Evolutionary conservation across 2,888 invertebrate genomes (phyloP), one percentile per base, ranked within the genome.

Genomic region (Caenorhabditis zanzibari): DNA sequence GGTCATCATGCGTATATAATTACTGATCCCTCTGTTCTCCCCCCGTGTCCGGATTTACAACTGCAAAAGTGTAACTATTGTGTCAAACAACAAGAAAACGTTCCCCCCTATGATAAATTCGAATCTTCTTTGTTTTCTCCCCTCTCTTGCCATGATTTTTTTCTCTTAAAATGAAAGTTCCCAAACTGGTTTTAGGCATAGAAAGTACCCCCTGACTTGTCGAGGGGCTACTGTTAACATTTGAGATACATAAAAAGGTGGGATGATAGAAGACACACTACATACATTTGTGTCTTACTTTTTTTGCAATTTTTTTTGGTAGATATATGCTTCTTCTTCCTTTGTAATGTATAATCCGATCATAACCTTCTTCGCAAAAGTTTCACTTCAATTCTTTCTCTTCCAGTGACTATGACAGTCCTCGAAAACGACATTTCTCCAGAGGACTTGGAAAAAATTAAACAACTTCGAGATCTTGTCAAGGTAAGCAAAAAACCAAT

Each of bases 391-490:
- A 58, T 2, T 58, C n/a, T 35, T 12, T 22, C 9, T 38, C 38
- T 24, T 59, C 9, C 49, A 56, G 35, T 6, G 56, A 28, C n/a
- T 47, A 72, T 80, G 64, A 80, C 72, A 32, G 66, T 72, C 22
- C 24, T 58, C 26, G 69, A 77, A 24, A 63, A 61, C 16, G 49
- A 24, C 16, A 80, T 72, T 16, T 4, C 19, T 5, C 66, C 73
- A 10, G 66, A 73, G 10, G 74, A 81, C 16, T 41, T 54, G 61
- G 41, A 41, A 24, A 81, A 72, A 24, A 82, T 87, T 16, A 19
- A 81, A 16, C 41, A 73, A 1, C 77, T 90, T n/a, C 66, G 90
- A 2, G 64, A 71, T 22, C 58, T 88, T 66, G 89, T 90, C 6
- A 87, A 85, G 61, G 84, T 84, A 22, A 26, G 0, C 9, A 1